Base-by-base conservation (phyloP, 2,113 vertebrate species). In the Megaceryle torquata region DNA sequence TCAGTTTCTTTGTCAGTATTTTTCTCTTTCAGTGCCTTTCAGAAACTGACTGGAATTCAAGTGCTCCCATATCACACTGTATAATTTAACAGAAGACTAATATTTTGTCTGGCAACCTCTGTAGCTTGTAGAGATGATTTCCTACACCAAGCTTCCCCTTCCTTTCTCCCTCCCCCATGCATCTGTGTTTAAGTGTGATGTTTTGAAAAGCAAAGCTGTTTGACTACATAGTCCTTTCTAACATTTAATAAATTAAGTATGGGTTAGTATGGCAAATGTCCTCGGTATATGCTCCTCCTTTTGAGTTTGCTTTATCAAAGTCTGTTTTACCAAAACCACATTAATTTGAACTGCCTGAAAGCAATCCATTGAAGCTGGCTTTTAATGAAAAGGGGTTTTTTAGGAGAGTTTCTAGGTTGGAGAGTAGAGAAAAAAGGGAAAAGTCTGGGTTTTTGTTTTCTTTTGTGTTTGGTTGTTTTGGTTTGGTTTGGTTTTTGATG, bases 71-170 rank as follows among this genome's bases (percentile, higher is more conserved):
- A 91, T 81, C 74, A 53, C 41, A 54, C 43, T 24, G 53, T 68
- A 88, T 88, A 91, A 95, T 56, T 95, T 77, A 96, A 88, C 60
- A 94, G 87, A 94, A 95, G 75, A 95, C 91, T 88, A 97, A 89
- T 91, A 94, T 95, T 97, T 96, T 91, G 65, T 71, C 41, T 95
- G 83, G 74, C 91, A 93, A 65, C 18, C 54, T 96, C 85, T 81
- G 56, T 76, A 88, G 50, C 74, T 56, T 91, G 90, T 83, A 90
- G 31, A 94, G 92, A 92, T 91, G 71, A 95, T 94, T 78, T 97
- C 95, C 89, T 63, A 81, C 88, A 84, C 44, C 20, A 68, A 46
- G 18, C 17, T 91, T 81, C 75, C 65, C 76, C 69, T 96, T 75
- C 46, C 76, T 89, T 95, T 81, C 82, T 74, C n/a, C 29, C 31